Evolutionary conservation across 2,888 invertebrate genomes (phyloP).

Genomic region (Acleris emargana): DNA sequence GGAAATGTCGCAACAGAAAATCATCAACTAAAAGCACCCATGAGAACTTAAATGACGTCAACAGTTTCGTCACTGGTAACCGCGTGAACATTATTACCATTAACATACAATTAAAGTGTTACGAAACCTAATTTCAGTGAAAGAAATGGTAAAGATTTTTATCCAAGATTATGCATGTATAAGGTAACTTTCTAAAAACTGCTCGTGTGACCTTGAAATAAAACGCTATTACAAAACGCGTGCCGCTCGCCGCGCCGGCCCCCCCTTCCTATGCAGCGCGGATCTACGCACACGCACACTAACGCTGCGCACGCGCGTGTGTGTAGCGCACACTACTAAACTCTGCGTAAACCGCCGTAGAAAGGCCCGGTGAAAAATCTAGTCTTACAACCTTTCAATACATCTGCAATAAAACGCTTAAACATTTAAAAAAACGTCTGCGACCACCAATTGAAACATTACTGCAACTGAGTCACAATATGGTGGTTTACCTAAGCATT

Average conservation of each 20-base stretch:
- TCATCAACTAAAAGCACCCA: constrained; percentile 25
- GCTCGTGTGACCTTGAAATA: constrained; percentile 83
- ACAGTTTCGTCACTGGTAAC: constrained; percentile 22
- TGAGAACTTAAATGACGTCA: constrained; percentile 21
- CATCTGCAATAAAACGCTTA: constrained; percentile 44
- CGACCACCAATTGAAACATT: constrained; percentile 37
- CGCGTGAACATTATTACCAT: constrained; percentile 19
- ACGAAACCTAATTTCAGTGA: constrained; percentile 30
- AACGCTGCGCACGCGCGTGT: constrained; percentile 56
- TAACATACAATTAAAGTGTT: constrained; percentile 27
- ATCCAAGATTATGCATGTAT: constrained; percentile 62
- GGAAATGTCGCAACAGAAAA: constrained; percentile 27
- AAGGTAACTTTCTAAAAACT: constrained; percentile 84
- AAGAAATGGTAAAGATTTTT: constrained; percentile 56
- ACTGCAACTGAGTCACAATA: constrained; percentile 44
- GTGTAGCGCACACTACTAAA: constrained; percentile 50
- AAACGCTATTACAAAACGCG: constrained; percentile 82
- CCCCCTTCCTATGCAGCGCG: constrained; percentile 58
- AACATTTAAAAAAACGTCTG: constrained; percentile 39
- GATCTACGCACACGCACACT: constrained; percentile 65
- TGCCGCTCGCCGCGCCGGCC: constrained; percentile 68
- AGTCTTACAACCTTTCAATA: constrained; percentile 57
- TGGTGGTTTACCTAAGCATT: constrained; percentile 37
- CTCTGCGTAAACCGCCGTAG: constrained; percentile 53
- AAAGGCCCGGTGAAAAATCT: constrained; percentile 76